Evolutionary conservation across 2,113 vertebrate species (phyloP).

Genomic region (Desmodus rotundus): DNA sequence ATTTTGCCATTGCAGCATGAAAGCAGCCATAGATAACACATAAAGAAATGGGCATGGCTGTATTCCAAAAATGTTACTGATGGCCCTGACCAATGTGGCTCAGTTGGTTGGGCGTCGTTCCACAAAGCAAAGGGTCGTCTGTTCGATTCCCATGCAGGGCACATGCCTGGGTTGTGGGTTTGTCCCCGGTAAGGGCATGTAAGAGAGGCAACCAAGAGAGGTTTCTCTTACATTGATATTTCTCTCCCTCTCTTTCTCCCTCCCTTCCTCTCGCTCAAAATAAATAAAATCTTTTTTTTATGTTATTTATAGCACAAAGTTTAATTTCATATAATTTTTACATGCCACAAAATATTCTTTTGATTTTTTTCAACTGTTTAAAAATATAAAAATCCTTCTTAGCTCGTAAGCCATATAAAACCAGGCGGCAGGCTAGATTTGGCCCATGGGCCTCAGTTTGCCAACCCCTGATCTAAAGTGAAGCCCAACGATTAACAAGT

Average conservation of each 20-base stretch:
- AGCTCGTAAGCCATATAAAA: neutral
- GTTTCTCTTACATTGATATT: too few relatives aligned
- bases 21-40: neutral
- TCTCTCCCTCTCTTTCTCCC: too few relatives aligned
- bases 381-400: slow-evolving; percentile 5
- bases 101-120: too few relatives aligned
- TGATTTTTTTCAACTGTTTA: neutral
- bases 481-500: neutral
- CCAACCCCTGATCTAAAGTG: neutral
- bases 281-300: too few relatives aligned
- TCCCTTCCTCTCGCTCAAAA: too few relatives aligned
- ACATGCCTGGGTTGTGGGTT: too few relatives aligned
- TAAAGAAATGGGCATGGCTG: neutral
- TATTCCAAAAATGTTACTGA: neutral
- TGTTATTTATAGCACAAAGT: neutral
- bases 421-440: neutral
- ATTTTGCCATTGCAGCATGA: neutral
- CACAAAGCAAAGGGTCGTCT: too few relatives aligned
- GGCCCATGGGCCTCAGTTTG: neutral
- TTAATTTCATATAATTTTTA: slow-evolving; percentile 6
- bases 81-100: too few relatives aligned
- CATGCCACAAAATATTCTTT: neutral
- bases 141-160: too few relatives aligned
- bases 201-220: too few relatives aligned
- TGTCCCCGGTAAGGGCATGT: too few relatives aligned